phyloP scores from a whole-genome alignment of 2,113 vertebrate species.

The Struthidea cinerea region DNA sequence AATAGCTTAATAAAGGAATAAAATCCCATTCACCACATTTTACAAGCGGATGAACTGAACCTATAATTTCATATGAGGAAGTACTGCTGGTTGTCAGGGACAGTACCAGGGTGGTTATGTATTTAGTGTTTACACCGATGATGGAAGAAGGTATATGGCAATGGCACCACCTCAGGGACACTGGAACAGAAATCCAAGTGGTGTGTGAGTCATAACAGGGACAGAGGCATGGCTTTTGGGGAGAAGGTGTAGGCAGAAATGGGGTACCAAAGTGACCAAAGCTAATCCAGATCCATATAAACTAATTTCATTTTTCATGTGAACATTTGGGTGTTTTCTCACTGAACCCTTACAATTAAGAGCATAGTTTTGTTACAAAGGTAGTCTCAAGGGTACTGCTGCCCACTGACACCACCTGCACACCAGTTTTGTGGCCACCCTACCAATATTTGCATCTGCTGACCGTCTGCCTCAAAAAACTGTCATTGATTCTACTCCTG shows the following conservation, averaged over 20 bases:
- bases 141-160: neutral
- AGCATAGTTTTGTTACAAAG: neutral
- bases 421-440: neutral
- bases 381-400: neutral
- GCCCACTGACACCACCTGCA: neutral
- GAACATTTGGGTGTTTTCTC: neutral
- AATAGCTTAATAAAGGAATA: neutral
- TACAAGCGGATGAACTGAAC: neutral
- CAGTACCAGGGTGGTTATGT: neutral
- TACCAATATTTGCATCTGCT: neutral
- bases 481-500: neutral
- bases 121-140: neutral
- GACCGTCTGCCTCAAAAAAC: neutral
- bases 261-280: neutral
- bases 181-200: neutral
- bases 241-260: neutral
- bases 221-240: neutral
- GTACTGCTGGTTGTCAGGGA: neutral
- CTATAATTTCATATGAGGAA: neutral
- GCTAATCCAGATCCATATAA: neutral
- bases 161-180: neutral
- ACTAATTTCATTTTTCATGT: neutral
- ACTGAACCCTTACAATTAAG: neutral
- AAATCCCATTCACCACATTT: accelerated
- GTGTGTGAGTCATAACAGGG: neutral